A percentile compares a stretch with the other conserved stretches of the same genome.
Evolutionary conservation across 2,888 invertebrate species (phyloP).

Genomic region (Cerastis leucographa): DNA sequence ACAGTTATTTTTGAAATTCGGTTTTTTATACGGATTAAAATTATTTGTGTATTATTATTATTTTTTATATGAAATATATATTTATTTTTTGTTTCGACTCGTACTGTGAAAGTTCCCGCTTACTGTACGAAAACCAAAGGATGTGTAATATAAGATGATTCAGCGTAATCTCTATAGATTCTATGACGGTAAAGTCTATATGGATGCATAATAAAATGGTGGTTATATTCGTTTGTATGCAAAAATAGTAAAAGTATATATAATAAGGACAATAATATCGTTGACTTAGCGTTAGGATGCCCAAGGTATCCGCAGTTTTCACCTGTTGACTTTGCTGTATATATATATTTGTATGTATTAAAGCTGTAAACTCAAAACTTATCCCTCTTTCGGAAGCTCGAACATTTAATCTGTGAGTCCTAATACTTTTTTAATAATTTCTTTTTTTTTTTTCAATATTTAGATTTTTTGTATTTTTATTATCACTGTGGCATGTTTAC

Average conservation of each 20-base stretch:
- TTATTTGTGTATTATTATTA: constrained; percentile 75
- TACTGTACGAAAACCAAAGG: constrained; percentile 81
- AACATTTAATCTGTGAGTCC: constrained; percentile 78
- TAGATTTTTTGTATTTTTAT: constrained; percentile 38
- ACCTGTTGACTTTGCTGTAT: constrained; percentile 85
- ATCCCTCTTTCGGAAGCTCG: constrained; percentile 84
- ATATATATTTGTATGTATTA: constrained; percentile 72
- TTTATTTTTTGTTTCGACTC: constrained; percentile 69
- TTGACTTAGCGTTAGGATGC: constrained; percentile 90
- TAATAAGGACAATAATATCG: constrained; percentile 85
- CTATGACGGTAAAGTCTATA: constrained; percentile 78
- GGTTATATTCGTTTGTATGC: constrained; percentile 87
- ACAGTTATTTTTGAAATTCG: constrained; percentile 76
- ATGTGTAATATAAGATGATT: constrained; percentile 81
- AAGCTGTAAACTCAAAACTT: constrained; percentile 89
- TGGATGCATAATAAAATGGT: constrained; percentile 87
- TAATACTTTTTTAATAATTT: constrained; percentile 61
- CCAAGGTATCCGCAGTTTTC: constrained; percentile 88
- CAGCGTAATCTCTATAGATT: constrained; percentile 79
- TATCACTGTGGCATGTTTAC: constrained; percentile 71
- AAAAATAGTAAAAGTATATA: constrained; percentile 88
- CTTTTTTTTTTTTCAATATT: constrained; percentile 37
- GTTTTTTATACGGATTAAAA: constrained; percentile 76
- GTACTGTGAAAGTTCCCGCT: constrained; percentile 79
- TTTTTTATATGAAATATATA: constrained; percentile 62